Evolutionary conservation across 2,888 invertebrate genomes (phyloP), one percentile per base, ranked within the genome.

Genomic region (Lymantria monacha): DNA sequence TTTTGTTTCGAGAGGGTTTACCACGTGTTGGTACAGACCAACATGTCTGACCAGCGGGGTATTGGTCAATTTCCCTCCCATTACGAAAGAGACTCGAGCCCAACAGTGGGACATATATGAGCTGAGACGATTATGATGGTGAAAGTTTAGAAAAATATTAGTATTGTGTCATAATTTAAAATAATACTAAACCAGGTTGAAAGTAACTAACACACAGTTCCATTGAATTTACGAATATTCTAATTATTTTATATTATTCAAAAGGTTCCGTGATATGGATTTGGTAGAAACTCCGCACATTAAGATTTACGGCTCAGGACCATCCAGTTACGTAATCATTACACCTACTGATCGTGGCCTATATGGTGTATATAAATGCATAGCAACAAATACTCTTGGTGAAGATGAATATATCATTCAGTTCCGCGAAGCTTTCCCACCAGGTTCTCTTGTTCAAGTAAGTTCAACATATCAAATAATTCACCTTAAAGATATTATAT

Each of bases 321-420:
- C 96, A 1, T 88, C 92, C 30, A 97, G 96, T 49, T 93, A 93
- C 59, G 91, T 97, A 0, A 93, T 93, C 42, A 93, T 97, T 0
- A 93, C 87, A 7, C 96, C 97, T 0, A 74, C 92, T 0, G 94
- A 95, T 56, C 84, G 83, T 10, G 86, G 92, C 37, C 93, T 94
- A 52, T 97, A 95, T 69, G 95, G 95, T 0, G 87, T 91, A 15
- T 98, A 97, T 84, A 95, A 94, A 76, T 98, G 97, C 76, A 91
- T 95, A 44, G 97, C 97, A 0, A 94, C 93, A 1, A 98, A 98
- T 74, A 87, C 90, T 14, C 93, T 95, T 44, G 98, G 97, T 3
- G 92, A 91, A 46, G 93, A 92, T 3, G 93, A 93, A 57, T 93
- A 94, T 57, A 85, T 87, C n/a, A 94, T 97, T 70, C 93, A 94